Percentiles rank a stretch among this genome's conserved stretches.
Conservation (phyloP, 1,140 invertebrate genomes). For the Octopus bimaculoides region DNA sequence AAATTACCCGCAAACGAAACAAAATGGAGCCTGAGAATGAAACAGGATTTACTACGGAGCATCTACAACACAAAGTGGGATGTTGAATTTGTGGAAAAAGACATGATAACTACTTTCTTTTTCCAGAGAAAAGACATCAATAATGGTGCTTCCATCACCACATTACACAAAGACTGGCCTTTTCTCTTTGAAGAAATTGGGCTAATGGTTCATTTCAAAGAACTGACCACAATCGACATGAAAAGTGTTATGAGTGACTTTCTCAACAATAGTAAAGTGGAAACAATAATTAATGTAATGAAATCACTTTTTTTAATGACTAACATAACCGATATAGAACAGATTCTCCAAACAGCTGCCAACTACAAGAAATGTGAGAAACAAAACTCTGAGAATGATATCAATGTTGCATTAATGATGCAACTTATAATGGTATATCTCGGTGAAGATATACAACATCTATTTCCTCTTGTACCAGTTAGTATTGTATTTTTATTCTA, state of each 20-base stretch:
- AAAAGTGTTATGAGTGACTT: not conserved
- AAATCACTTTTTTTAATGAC: too few species aligned
- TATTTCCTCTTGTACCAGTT: not conserved
- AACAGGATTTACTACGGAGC: not conserved
- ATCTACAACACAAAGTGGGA: not conserved
- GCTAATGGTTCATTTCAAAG: slow-evolving; percentile 4
- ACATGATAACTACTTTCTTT: not conserved
- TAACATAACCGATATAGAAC: too few species aligned
- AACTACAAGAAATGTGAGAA: too few species aligned
- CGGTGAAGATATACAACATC: not conserved
- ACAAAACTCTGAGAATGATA: too few species aligned
- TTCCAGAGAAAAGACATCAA: not conserved
- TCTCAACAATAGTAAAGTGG: not conserved
- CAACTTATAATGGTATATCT: not conserved
- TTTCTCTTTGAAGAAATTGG: slow-evolving; percentile 4
- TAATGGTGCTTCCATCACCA: not conserved
- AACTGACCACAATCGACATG: not conserved
- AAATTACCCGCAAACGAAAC: not conserved
- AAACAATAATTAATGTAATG: not conserved
- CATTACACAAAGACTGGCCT: not conserved
- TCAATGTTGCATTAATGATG: not conserved
- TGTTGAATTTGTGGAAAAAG: not conserved
- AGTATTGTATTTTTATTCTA: not conserved
- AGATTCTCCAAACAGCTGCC: too few species aligned
- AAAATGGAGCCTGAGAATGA: not conserved